These are phyloP conservation scores for Polia nebulosa DNA, from an alignment of 2,888 invertebrate species.

Conservation along the genomic window DNA sequence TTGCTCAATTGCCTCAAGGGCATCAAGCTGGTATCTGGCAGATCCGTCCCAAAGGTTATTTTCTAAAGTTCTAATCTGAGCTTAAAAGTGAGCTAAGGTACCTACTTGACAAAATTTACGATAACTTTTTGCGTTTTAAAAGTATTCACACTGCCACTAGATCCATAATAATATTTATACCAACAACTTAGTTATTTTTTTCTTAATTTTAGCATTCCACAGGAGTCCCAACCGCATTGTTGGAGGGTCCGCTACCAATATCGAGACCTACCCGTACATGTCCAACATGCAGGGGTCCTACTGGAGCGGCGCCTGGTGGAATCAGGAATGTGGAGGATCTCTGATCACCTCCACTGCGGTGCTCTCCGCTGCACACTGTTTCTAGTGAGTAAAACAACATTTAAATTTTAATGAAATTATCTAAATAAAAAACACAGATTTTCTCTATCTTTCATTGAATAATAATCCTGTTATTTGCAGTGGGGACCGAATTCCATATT, in stretches of 20 bases:
- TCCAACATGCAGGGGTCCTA: slow-evolving; percentile 71
- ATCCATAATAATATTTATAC: too few relatives aligned
- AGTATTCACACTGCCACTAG: too few relatives aligned
- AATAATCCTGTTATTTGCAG: slow-evolving; percentile 9
- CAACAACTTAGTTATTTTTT: neutral
- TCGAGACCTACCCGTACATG: slow-evolving; percentile 77
- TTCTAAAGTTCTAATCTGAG: too few relatives aligned
- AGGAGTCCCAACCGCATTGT: slow-evolving; percentile 71
- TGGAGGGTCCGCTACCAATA: slow-evolving; percentile 71
- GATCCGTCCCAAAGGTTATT: too few relatives aligned
- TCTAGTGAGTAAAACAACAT: slow-evolving; percentile 66
- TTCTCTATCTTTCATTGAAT: neutral
- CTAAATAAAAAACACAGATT: too few relatives aligned
- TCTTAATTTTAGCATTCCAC: slow-evolving; percentile 68
- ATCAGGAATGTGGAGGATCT: slow-evolving; percentile 75
- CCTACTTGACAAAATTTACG: too few relatives aligned
- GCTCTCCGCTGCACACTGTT: slow-evolving; percentile 79
- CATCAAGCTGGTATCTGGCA: too few relatives aligned
- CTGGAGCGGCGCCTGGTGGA: slow-evolving; percentile 69
- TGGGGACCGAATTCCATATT: slow-evolving; percentile 36
- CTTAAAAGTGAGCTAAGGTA: too few relatives aligned
- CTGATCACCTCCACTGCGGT: slow-evolving; percentile 69
- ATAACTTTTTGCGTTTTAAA: too few relatives aligned
- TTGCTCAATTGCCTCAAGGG: too few relatives aligned
- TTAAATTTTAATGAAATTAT: too few relatives aligned